Conservation (phyloP, 2,888 invertebrate genomes). For the Antheraea yamamai region DNA sequence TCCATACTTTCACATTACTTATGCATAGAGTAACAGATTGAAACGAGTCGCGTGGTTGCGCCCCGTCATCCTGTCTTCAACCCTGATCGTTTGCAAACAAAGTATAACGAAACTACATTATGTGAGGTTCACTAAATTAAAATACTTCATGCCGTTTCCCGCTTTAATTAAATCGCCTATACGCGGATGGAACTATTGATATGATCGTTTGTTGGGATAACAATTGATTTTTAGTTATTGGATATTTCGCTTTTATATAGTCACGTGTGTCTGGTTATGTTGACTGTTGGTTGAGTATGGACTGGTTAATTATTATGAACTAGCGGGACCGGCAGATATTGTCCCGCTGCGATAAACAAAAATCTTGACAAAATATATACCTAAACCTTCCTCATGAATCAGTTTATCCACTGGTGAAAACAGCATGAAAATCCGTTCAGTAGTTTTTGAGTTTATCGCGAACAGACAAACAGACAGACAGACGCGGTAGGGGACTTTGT, state of each 20-base stretch:
- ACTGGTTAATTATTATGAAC: too few species aligned
- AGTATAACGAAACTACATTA: constrained; percentile 50
- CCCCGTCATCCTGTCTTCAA: constrained; percentile 67
- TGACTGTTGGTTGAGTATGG: too few species aligned
- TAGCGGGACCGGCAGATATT: too few species aligned
- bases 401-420: too few species aligned
- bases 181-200: constrained; percentile 1
- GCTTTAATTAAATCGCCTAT: constrained; percentile 11
- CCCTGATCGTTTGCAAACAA: constrained; percentile 72
- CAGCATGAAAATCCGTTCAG: too few species aligned
- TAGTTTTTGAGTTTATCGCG: too few species aligned
- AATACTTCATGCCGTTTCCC: constrained; percentile 19
- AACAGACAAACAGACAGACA: too few species aligned
- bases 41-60: constrained; percentile 72
- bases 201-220: neutral
- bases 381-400: too few species aligned
- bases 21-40: constrained; percentile 81
- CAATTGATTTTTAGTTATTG: neutral
- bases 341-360: too few species aligned
- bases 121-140: constrained; percentile 15
- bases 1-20: constrained; percentile 80
- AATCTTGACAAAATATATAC: too few species aligned
- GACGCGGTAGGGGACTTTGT: too few species aligned
- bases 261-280: neutral
- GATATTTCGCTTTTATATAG: neutral